Base-by-base conservation (phyloP, 2,113 vertebrate genomes). In the Petromus typicus region DNA sequence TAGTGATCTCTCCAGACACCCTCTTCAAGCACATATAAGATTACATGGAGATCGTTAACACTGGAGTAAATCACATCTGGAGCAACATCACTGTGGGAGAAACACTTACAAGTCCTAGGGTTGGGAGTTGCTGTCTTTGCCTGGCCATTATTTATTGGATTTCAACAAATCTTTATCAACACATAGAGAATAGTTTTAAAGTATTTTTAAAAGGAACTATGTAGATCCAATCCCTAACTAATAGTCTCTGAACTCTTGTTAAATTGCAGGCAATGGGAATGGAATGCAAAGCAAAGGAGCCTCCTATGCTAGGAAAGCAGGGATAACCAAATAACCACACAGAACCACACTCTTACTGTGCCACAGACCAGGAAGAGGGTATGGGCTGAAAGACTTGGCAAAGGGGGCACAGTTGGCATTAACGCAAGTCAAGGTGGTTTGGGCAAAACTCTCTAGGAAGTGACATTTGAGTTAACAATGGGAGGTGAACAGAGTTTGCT, bases 341-440 rank as follows among this genome's bases (percentile, higher is more conserved):
- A n/a, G 84, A 48, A 20, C 16, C 27, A 8, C 20, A 73, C n/a
- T 57, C 37, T 79, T 67, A 75, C 37, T 10, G 7, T 61, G 71
- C 5, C 18, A 11, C 48, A 45, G 86, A 79, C 64, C 0, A 32
- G 17, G 40, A 76, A 51, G 14, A 12, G 18, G 13, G 22, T 2
- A 10, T 20, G 2, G 8, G n/a, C 48, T 61, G 32, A 56, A 32
- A n/a, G 2, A 69, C 67, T n/a, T 12, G 43, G 3, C 2, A 14
- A 56, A 5, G 13, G 1, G 3, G 14, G 11, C 23, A 25, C 3
- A 30, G 37, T 1, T 8, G 43, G 5, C 0, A 48, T 20, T 43
- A 92, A n/a, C 6, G 22, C 17, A 40, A 43, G 34, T 17, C 4
- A 10, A 22, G 30, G 5, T 43, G 9, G 14, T 61, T 30, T 76